phyloP scores from a whole-genome alignment of 37 sponge, comb jelly and placozoan genomes.

The Ianthella basta region DNA sequence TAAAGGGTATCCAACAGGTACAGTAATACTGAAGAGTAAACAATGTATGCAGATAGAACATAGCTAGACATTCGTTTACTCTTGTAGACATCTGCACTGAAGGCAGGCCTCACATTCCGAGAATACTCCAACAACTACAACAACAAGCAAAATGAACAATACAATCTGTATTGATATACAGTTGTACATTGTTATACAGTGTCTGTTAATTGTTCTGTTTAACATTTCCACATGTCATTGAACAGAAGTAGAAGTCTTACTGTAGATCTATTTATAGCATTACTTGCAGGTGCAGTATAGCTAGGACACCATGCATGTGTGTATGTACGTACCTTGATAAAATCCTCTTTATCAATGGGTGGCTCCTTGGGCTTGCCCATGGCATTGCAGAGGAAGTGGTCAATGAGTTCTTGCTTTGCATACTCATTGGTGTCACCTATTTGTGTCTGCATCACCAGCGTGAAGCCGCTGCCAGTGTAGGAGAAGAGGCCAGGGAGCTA shows the following conservation, averaged over 20 bases:
- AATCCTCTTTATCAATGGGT: background rate
- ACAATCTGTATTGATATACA: background rate
- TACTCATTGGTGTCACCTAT: slow-evolving; percentile 21
- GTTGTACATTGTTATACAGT: background rate
- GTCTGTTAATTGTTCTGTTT: too few relatives aligned
- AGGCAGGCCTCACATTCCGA: background rate
- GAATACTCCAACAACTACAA: slow-evolving; percentile 8
- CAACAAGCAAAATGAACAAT: background rate
- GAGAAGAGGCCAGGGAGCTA: too few relatives aligned
- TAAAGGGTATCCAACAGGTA: too few relatives aligned
- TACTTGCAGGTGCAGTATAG: background rate
- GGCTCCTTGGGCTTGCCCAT: background rate
- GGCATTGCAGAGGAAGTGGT: slow-evolving; percentile 35
- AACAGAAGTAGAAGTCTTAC: background rate
- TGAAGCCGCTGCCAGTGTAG: background rate
- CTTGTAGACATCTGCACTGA: background rate
- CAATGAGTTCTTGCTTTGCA: slow-evolving; percentile 11
- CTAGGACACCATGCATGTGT: background rate
- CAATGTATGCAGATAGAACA: background rate
- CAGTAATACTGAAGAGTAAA: too few relatives aligned
- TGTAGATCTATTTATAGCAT: background rate
- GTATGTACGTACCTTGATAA: background rate
- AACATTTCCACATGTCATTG: too few relatives aligned
- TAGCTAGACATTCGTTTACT: background rate
- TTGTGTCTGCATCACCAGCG: slow-evolving; percentile 5